phyloP scores from a whole-genome alignment of 1,140 invertebrate species.

The Plutomurus gul region DNA sequence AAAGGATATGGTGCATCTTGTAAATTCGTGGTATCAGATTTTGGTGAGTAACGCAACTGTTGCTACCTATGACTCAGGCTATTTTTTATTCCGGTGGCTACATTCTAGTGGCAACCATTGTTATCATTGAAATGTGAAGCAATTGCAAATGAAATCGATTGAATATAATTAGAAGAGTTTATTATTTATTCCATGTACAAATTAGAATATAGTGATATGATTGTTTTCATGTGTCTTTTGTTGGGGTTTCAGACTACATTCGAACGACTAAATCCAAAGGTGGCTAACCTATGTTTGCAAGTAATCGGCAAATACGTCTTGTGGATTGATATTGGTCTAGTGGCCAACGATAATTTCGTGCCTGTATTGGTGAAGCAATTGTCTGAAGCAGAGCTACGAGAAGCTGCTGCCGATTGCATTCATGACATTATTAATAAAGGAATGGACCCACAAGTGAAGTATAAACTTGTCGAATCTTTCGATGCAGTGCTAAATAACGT shows the following conservation, averaged over 20 bases:
- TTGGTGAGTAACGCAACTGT: constrained; percentile 59
- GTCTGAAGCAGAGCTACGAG: constrained; percentile 57
- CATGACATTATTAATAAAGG: constrained; percentile 65
- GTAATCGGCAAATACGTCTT: constrained; percentile 65
- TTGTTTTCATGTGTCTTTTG: too few relatives aligned
- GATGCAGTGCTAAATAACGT: constrained; percentile 58
- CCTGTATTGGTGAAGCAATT: constrained; percentile 61
- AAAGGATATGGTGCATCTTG: constrained; percentile 60
- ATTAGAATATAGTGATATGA: too few relatives aligned
- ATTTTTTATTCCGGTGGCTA: too few relatives aligned
- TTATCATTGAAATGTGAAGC: too few relatives aligned
- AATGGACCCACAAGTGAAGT: constrained; percentile 66
- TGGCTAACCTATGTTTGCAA: constrained; percentile 62
- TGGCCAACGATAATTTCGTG: constrained; percentile 66
- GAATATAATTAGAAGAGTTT: too few relatives aligned
- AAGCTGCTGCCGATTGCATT: constrained; percentile 64
- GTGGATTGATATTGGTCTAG: constrained; percentile 67
- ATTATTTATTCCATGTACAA: too few relatives aligned
- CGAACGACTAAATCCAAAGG: constrained; percentile 57
- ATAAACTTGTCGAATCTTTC: constrained; percentile 65
- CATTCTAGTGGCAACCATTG: too few relatives aligned
- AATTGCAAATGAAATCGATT: too few relatives aligned
- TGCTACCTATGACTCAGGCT: too few relatives aligned
- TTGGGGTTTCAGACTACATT: constrained; percentile 56
- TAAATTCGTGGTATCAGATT: constrained; percentile 65